Evolutionary conservation across 2,888 invertebrate species (phyloP), one percentile per base, ranked within the genome.

Genomic region (Ichneumon xanthorius): DNA sequence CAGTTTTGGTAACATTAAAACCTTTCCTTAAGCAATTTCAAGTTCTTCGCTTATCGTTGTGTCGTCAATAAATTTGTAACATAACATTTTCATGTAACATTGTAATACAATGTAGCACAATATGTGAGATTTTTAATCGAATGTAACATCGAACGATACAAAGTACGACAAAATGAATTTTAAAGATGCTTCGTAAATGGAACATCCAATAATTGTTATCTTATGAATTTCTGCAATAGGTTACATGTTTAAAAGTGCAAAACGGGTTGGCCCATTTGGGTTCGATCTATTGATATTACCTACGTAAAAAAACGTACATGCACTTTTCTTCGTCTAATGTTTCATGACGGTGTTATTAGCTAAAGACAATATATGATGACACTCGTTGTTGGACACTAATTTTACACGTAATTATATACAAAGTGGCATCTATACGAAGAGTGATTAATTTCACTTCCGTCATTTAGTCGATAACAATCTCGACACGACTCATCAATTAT

Each of bases 401-500:
- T 16, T 4, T 30, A 22, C 26, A 30, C 11, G 50, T n/a, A 37
- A 67, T 63, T 40, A 33, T 72, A 26, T n/a, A n/a, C 37, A 11
- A 1, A 50, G 26, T 45, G n/a, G 14, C 19, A 0, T 16, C 30
- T n/a, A 33, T 53, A 70, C 33, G 45, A n/a, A 16, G 40, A 61
- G 71, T 55, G 70, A 71, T 71, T 37, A 76, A 63, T 76, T 63
- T 40, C 50, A 37, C 63, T 70, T 26, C 37, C 40, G 63, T 67
- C 26, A 68, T 45, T 50, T 75, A 33, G 33, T 68, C 61, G 37
- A 37, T 37, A 40, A 71, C 40, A 37, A 65, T 53, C 40, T 7
- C n/a, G 77, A 50, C 67, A 70, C n/a, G 58, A 50, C 73, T 67
- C 30, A 58, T 76, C 53, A 80, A 80, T 86, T 82, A 78, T 80